Conservation (phyloP, 2,113 vertebrate genomes). For the Hemicordylus capensis region DNA sequence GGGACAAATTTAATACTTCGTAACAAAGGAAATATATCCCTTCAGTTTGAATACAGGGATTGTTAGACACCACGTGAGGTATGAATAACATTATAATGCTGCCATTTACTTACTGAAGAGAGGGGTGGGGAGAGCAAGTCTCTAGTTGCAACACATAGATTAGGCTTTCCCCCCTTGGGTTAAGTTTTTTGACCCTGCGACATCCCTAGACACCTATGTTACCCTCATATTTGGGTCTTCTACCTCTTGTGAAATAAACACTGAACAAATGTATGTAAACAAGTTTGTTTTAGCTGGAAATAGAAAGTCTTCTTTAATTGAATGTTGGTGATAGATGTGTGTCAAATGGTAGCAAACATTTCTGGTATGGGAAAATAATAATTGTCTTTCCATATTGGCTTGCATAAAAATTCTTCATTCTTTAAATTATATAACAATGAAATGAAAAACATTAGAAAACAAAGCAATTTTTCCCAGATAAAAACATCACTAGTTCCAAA, state of each 20-base stretch:
- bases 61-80: conserved; percentile 82
- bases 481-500: conserved; percentile 32
- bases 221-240: conserved; percentile 79
- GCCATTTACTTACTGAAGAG: conserved; percentile 76
- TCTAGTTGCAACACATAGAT: conserved; percentile 77
- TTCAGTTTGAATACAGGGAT: conserved; percentile 82
- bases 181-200: conserved; percentile 85
- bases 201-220: conserved; percentile 82
- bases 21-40: conserved; percentile 85
- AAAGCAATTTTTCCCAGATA: conserved; percentile 61
- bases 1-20: conserved; percentile 90
- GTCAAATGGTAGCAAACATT: conserved; percentile 80
- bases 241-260: conserved; percentile 84
- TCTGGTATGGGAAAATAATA: conserved; percentile 78
- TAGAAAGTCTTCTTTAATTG: conserved; percentile 83
- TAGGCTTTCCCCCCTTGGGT: conserved; percentile 76
- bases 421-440: conserved; percentile 68
- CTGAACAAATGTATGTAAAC: conserved; percentile 83
- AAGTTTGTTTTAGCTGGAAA: conserved; percentile 85
- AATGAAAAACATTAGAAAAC: conserved; percentile 64
- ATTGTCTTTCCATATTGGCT: conserved; percentile 63
- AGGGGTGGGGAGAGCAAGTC: conserved; percentile 60
- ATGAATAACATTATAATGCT: conserved; percentile 83
- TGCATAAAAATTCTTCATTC: conserved; percentile 73
- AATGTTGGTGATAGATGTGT: conserved; percentile 85